Percentiles rank a stretch among this genome's conserved stretches.
phyloP scores from a whole-genome alignment of 2,888 invertebrate species.

The Galerucella nymphaeae region DNA sequence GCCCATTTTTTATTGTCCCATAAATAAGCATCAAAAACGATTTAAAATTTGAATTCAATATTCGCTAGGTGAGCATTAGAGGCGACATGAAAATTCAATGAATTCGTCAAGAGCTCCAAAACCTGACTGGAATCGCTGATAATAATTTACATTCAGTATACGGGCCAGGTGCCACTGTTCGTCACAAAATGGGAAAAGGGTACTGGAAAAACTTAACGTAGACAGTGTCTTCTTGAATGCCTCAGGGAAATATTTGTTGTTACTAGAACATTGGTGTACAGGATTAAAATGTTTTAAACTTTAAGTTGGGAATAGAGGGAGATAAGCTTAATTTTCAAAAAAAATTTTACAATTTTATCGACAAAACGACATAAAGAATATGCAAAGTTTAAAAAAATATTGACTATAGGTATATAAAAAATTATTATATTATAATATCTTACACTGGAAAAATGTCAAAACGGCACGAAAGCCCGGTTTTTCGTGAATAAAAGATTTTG shows the following conservation, averaged over 20 bases:
- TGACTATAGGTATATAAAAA: no score
- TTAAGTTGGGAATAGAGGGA: neutral
- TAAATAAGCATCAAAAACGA: constrained; percentile 38
- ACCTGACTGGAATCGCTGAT: constrained; percentile 49
- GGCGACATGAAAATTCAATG: constrained; percentile 50
- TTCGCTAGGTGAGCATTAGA: constrained; percentile 42
- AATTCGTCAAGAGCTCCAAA: constrained; percentile 50
- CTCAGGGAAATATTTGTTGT: constrained; percentile 3
- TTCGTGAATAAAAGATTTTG: no score
- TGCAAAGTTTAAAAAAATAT: no score
- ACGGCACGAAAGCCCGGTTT: no score
- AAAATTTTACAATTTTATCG: no score
- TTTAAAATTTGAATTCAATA: constrained; percentile 44
- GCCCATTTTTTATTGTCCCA: constrained; percentile 18
- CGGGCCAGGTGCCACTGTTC: constrained; percentile 28
- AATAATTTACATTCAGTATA: constrained; percentile 45
- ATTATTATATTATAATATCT: no score
- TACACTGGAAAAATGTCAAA: no score
- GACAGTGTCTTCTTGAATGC: constrained; percentile 10
- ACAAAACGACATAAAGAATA: no score
- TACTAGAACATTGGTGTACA: neutral
- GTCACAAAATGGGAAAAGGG: constrained; percentile 17
- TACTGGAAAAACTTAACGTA: constrained; percentile 9
- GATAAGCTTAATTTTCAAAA: no score
- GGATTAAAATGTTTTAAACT: neutral